phyloP scores from a whole-genome alignment of 2,888 invertebrate species.

The Bimastos eiseni region DNA sequence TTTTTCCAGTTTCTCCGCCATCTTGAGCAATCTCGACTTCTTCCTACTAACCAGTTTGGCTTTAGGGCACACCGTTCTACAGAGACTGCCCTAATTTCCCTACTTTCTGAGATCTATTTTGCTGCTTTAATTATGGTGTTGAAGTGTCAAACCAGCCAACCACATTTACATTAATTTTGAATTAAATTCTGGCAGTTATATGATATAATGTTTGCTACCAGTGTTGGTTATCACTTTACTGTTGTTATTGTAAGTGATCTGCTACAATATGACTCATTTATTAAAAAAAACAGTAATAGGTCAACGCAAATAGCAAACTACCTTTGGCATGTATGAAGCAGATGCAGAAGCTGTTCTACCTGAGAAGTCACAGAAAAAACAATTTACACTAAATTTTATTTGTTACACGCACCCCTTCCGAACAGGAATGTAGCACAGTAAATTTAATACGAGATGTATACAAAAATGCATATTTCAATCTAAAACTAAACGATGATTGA shows the following conservation, averaged over 20 bases:
- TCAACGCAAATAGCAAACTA: background rate
- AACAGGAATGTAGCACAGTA: background rate
- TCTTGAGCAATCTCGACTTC: no score
- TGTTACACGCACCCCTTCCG: background rate
- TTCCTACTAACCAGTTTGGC: no score
- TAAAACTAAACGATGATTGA: background rate
- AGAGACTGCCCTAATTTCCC: background rate
- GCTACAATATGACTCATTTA: no score
- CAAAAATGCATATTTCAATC: background rate
- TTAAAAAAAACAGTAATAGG: no score
- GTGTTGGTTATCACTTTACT: no score
- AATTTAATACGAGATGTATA: background rate
- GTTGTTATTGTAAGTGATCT: no score
- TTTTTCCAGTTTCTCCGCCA: no score
- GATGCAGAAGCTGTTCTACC: conserved; percentile 1
- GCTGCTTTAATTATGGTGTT: background rate
- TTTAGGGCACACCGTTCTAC: background rate
- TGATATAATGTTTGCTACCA: no score
- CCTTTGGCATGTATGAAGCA: background rate
- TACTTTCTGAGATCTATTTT: background rate
- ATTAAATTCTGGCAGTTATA: background rate
- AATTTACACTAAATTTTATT: background rate
- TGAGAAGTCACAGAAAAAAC: background rate
- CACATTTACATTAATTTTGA: background rate
- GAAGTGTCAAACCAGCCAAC: background rate